These are phyloP conservation scores for Gallinago jamesoni DNA, from an alignment of 2,113 vertebrate genomes.

Conservation along the genomic window DNA sequence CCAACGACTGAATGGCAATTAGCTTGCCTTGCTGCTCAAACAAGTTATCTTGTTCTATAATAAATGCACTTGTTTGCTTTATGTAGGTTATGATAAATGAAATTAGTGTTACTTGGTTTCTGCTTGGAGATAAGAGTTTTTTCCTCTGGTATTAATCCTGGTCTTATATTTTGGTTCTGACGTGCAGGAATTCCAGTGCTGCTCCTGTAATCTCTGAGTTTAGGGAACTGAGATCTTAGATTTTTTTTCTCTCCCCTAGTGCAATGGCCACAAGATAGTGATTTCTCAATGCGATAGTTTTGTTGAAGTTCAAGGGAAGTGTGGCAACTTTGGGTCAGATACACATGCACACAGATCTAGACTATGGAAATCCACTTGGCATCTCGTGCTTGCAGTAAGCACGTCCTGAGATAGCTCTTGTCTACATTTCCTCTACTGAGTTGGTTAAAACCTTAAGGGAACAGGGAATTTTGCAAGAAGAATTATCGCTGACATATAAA, in stretches of 20 bases:
- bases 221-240: neutral
- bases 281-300: neutral
- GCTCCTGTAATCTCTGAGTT: neutral
- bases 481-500: fast-evolving
- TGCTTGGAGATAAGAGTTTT: neutral
- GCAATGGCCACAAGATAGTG: neutral
- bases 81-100: neutral
- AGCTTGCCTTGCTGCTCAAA: neutral
- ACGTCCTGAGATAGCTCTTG: neutral
- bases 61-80: constrained; percentile 10
- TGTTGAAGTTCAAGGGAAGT: neutral
- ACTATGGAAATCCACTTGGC: neutral
- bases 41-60: neutral
- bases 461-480: neutral
- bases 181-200: neutral
- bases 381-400: neutral
- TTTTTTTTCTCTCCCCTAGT: neutral
- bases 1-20: neutral
- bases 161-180: fast-evolving
- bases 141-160: neutral
- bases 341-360: neutral
- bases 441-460: neutral
- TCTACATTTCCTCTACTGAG: neutral
- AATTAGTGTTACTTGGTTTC: neutral
- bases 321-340: neutral